phyloP scores from a whole-genome alignment of 2,797 vertebrate species.

The Mus caroli region DNA sequence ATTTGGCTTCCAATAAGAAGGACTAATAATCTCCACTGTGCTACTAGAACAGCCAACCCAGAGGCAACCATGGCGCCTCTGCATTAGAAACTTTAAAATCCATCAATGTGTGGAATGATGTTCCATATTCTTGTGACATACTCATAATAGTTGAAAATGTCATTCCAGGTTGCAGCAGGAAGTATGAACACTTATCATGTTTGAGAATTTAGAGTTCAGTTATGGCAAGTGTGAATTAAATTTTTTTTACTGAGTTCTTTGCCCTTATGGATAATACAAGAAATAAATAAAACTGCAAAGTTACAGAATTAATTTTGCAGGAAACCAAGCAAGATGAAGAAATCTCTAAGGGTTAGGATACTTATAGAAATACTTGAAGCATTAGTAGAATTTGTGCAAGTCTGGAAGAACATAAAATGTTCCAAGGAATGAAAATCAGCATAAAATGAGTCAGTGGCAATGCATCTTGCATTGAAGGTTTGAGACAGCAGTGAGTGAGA shows the following conservation, averaged over 20 bases:
- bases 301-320: slow-evolving; percentile 20
- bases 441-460: background rate
- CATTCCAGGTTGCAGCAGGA: background rate
- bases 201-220: background rate
- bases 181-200: background rate
- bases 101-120: background rate
- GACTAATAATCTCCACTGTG: slow-evolving; percentile 12
- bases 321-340: background rate
- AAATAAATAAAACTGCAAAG: slow-evolving; percentile 18
- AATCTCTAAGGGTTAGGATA: slow-evolving; percentile 27
- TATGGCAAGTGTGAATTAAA: background rate
- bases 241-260: background rate
- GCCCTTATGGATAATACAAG: background rate
- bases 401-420: background rate
- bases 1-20: slow-evolving; percentile 53
- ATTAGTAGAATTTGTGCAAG: background rate
- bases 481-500: background rate
- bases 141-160: background rate
- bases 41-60: slow-evolving; percentile 7
- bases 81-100: background rate
- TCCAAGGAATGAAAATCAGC: background rate
- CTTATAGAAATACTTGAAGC: background rate
- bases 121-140: background rate
- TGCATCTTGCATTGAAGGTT: background rate
- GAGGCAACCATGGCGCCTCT: background rate